Conservation (phyloP, 2,113 vertebrate genomes). For the Pedionomus torquatus region DNA sequence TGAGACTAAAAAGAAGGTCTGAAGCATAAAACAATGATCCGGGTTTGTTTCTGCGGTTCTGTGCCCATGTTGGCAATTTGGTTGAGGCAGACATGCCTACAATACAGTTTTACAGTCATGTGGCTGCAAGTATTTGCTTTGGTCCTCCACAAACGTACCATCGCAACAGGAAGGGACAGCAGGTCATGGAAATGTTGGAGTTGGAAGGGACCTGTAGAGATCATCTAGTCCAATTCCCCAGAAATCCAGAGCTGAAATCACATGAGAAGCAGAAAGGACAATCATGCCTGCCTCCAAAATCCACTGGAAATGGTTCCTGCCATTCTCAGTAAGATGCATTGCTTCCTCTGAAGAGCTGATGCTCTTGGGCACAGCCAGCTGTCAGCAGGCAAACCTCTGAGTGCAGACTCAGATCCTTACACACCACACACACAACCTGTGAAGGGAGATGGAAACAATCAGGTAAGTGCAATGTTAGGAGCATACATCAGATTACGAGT, state of each 20-base stretch:
- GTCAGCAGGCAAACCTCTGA: background rate
- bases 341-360: background rate
- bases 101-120: accelerated
- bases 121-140: background rate
- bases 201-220: no score
- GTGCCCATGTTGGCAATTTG: background rate
- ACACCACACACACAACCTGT: background rate
- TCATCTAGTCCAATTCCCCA: no score
- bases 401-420: background rate
- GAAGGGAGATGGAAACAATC: background rate
- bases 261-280: background rate
- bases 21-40: background rate
- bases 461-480: background rate
- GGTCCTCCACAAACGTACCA: background rate
- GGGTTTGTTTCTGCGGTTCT: background rate
- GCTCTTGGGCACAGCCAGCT: background rate
- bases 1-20: constrained; percentile 11
- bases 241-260: background rate
- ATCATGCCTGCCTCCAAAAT: background rate
- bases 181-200: background rate
- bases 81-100: background rate
- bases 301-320: background rate
- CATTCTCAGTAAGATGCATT: background rate
- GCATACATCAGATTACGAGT: background rate
- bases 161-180: background rate